These are phyloP conservation scores for Napeogenes inachia DNA, from an alignment of 2,888 invertebrate genomes.

Conservation along the genomic window DNA sequence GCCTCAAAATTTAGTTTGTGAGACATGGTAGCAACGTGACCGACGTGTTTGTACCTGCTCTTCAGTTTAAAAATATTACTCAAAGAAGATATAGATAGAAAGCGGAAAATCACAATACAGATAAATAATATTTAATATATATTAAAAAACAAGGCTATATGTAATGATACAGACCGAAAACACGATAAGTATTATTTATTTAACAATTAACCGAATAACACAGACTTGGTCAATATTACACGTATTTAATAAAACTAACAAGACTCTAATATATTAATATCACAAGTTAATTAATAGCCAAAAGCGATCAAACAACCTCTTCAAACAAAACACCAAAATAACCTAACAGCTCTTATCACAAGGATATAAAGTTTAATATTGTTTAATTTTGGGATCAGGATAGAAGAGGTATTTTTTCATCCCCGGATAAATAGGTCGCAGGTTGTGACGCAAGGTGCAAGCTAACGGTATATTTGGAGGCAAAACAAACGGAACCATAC, in stretches of 20 bases:
- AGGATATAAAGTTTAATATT: slow-evolving; percentile 25
- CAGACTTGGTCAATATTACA: slow-evolving; percentile 37
- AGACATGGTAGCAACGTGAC: slow-evolving; percentile 48
- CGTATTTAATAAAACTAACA: slow-evolving; percentile 38
- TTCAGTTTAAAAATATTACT: slow-evolving; percentile 13
- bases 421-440: slow-evolving; percentile 72
- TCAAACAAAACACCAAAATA: slow-evolving; percentile 41
- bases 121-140: neutral
- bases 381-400: slow-evolving; percentile 10
- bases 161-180: no score
- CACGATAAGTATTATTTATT: no score
- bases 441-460: slow-evolving; percentile 75
- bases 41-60: slow-evolving; percentile 23
- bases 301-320: slow-evolving; percentile 69
- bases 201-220: neutral
- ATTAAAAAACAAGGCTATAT: no score
- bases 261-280: slow-evolving; percentile 55
- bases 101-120: neutral
- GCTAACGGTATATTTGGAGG: slow-evolving; percentile 64
- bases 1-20: slow-evolving; percentile 50
- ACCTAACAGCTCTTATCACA: slow-evolving; percentile 18
- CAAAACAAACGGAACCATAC: slow-evolving; percentile 64
- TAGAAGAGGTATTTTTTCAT: slow-evolving; percentile 50
- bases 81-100: neutral
- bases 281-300: slow-evolving; percentile 63